phyloP scores from a whole-genome alignment of 2,888 invertebrate genomes.

The Kuschelorhynchus macadamiae region DNA sequence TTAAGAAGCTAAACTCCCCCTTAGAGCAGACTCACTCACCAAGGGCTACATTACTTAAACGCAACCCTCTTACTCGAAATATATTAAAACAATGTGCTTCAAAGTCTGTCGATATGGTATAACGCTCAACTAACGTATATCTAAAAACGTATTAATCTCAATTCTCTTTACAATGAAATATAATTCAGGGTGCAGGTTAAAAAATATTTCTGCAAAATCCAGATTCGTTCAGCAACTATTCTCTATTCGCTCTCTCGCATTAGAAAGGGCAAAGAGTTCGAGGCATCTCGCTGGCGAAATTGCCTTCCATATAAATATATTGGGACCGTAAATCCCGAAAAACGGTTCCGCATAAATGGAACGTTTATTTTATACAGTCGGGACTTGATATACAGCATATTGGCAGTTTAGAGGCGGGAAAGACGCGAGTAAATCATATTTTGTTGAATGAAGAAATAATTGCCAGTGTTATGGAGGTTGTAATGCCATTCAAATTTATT shows the following conservation, averaged over 20 bases:
- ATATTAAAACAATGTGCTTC: too few relatives aligned
- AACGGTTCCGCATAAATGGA: conserved; percentile 68
- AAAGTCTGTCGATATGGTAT: too few relatives aligned
- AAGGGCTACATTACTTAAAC: too few relatives aligned
- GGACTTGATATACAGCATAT: conserved; percentile 63
- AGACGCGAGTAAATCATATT: conserved; percentile 33
- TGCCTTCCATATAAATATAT: conserved; percentile 71
- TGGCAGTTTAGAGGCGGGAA: conserved; percentile 50
- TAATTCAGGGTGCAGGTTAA: too few relatives aligned
- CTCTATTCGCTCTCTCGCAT: conserved; percentile 22
- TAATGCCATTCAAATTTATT: conserved; percentile 27
- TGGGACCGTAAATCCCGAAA: conserved; percentile 68
- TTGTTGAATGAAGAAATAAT: conserved; percentile 41
- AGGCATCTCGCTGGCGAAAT: conserved; percentile 62
- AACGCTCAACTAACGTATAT: too few relatives aligned
- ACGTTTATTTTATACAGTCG: conserved; percentile 67
- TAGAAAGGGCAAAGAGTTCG: conserved; percentile 28
- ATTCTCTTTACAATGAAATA: too few relatives aligned
- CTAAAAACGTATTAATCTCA: too few relatives aligned
- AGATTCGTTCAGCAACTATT: too few relatives aligned
- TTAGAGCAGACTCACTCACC: too few relatives aligned
- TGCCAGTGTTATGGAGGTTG: conserved; percentile 35
- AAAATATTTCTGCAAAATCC: too few relatives aligned
- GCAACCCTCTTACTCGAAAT: too few relatives aligned
- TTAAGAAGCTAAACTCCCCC: too few relatives aligned